A percentile compares a stretch with the other conserved stretches of the same genome.
phyloP scores from a whole-genome alignment of 2,797 vertebrate genomes.

The Heterohyrax brucei region DNA sequence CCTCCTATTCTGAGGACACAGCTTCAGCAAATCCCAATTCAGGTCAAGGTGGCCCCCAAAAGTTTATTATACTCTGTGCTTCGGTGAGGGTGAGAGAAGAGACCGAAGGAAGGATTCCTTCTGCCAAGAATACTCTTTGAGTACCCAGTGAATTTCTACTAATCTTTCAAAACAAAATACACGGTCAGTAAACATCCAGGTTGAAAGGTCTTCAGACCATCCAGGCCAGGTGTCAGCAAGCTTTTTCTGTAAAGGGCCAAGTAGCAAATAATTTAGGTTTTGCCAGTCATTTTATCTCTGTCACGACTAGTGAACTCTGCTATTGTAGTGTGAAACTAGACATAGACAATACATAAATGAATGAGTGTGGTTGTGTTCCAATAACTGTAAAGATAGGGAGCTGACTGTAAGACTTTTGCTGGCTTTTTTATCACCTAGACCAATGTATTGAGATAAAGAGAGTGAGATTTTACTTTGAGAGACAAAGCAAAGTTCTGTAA shows the following conservation, averaged over 20 bases:
- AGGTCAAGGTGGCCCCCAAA: not conserved
- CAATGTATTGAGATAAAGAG: not conserved
- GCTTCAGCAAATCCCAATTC: not conserved
- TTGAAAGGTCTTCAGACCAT: not conserved
- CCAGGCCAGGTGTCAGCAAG: not conserved
- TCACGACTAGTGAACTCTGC: no score
- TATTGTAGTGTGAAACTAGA: not conserved
- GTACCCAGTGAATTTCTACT: not conserved
- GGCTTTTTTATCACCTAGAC: not conserved
- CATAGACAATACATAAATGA: accelerated
- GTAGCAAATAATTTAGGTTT: not conserved
- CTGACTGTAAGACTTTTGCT: not conserved
- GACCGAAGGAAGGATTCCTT: not conserved
- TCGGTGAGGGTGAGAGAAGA: not conserved
- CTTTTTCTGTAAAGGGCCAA: not conserved
- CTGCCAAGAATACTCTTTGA: not conserved
- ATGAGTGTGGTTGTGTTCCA: not conserved
- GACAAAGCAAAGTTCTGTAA: not conserved
- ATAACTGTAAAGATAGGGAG: not conserved
- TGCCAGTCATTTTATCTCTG: not conserved
- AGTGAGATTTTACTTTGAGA: not conserved
- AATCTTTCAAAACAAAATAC: not conserved
- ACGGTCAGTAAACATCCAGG: not conserved
- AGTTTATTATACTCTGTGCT: not conserved
- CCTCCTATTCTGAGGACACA: not conserved